Base-by-base conservation (phyloP, 2,113 vertebrate species). In the Aspidoscelis tigris region DNA sequence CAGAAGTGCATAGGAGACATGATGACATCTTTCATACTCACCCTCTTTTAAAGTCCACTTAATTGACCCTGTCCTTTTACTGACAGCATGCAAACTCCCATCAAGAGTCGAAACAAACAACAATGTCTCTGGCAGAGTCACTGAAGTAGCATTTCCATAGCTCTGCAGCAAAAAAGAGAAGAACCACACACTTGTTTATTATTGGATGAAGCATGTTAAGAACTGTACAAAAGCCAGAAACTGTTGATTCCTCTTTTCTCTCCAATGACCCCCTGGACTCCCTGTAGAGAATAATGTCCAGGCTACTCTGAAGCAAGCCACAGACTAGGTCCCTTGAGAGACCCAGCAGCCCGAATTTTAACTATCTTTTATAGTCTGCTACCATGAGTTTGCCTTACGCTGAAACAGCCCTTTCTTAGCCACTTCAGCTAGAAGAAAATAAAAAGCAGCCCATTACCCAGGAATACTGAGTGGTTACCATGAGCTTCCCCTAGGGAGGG, bases 11-110 rank as follows among this genome's bases (percentile, higher is more conserved):
- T 11, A 64, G 66, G 88, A 61, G 41, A 7, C 47, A 84, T 5
- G 33, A 89, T 47, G 71, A 74, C 12, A 83, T 5, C 33, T 4
- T 39, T 87, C 83, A 50, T 77, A 81, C 93, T 95, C 95, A 99
- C 98, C 98, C 98, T 99, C 98, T 95, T 99, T 99, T 91, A 99
- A 96, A 84, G 98, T 99, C 99, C 99, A 99, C 82, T 98, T 99
- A 94, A 99, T 99, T 0, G 97, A 96, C 86, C 99, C 99, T 0
- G 98, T 99, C 87, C 97, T 97, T 95, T 98, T 99, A 96, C 97
- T 99, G 90, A 99, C 98, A 1, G 99, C 99, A 0, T 99, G 98
- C 77, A 99, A 94, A 87, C 97, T 99, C 71, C 99, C 99, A 85
- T 99, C 99, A 90, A 99, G 93, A 1, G 98, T 99, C 75, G 99